Percentiles rank a stretch among this genome's conserved stretches.
These are phyloP conservation scores for Chironomus tentans DNA, from an alignment of 2,888 invertebrate genomes.

Conservation along the genomic window DNA sequence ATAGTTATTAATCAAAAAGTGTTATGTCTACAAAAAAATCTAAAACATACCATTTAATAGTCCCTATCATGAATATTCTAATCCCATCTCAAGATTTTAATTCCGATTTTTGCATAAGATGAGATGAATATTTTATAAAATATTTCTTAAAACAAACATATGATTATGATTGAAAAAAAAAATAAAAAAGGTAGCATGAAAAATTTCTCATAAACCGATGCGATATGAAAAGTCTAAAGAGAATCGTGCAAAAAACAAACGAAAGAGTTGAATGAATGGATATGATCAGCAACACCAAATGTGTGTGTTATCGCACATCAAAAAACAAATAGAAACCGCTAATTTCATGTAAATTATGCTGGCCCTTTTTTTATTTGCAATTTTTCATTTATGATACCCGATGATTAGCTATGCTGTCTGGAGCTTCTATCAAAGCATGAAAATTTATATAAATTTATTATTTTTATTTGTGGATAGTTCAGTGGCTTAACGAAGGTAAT, in stretches of 20 bases:
- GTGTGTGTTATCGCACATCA: slow-evolving; percentile 19
- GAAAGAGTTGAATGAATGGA: neutral
- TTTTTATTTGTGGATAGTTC: neutral
- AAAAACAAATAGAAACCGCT: slow-evolving; percentile 26
- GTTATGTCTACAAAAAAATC: no score
- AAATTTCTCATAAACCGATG: slow-evolving; percentile 1
- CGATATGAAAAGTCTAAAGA: neutral
- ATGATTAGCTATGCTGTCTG: slow-evolving; percentile 22
- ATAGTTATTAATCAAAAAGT: neutral
- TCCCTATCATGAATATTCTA: neutral
- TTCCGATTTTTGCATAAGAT: neutral
- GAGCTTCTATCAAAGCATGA: neutral
- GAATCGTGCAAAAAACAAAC: neutral
- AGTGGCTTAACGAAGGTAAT: neutral
- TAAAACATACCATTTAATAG: neutral
- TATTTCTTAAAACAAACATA: neutral
- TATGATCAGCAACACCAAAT: neutral
- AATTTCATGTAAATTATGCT: slow-evolving; percentile 26
- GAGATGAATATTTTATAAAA: neutral
- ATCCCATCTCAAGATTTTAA: neutral
- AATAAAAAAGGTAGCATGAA: neutral
- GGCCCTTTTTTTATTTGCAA: neutral
- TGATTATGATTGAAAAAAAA: neutral
- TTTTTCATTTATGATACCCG: slow-evolving; percentile 21
- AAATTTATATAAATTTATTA: neutral